Evolutionary conservation across 64 coral and sea anemone genomes (phyloP).

Genomic region (Montipora foliosa): DNA sequence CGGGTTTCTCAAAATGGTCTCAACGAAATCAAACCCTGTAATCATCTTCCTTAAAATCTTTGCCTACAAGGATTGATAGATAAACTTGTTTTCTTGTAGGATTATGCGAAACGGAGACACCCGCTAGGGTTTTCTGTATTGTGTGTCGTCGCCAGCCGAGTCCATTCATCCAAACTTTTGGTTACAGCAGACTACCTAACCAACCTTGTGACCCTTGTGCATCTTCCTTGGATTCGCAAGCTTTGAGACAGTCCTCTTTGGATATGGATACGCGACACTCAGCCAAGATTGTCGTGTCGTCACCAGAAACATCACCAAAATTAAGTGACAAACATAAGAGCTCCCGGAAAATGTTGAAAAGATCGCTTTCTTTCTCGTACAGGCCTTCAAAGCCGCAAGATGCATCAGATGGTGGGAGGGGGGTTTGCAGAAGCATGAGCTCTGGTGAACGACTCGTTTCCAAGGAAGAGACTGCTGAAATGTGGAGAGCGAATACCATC

Average conservation of each 20-base stretch:
- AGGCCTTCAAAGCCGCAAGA: not conserved
- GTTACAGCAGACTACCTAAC: not conserved
- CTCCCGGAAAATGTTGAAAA: not conserved
- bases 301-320: not conserved
- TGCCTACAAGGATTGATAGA: too few relatives aligned
- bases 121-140: constrained; percentile 62
- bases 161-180: not conserved
- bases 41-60: too few relatives aligned
- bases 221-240: too few relatives aligned
- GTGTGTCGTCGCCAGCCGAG: constrained; percentile 3
- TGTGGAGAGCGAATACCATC: not conserved
- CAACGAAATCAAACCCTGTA: too few relatives aligned
- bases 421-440: constrained; percentile 1
- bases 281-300: constrained; percentile 31
- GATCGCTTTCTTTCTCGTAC: constrained; percentile 10
- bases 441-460: not conserved
- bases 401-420: not conserved
- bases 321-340: not conserved
- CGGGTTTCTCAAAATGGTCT: too few relatives aligned
- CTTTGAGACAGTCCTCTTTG: not conserved
- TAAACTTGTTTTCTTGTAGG: constrained; percentile 2
- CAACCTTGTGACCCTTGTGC: not conserved
- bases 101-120: constrained; percentile 21
- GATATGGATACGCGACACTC: not conserved
- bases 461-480: not conserved